Percentiles rank a stretch among this genome's conserved stretches.
phyloP scores from a whole-genome alignment of 2,113 vertebrate species.

The Poecilia latipinna region DNA sequence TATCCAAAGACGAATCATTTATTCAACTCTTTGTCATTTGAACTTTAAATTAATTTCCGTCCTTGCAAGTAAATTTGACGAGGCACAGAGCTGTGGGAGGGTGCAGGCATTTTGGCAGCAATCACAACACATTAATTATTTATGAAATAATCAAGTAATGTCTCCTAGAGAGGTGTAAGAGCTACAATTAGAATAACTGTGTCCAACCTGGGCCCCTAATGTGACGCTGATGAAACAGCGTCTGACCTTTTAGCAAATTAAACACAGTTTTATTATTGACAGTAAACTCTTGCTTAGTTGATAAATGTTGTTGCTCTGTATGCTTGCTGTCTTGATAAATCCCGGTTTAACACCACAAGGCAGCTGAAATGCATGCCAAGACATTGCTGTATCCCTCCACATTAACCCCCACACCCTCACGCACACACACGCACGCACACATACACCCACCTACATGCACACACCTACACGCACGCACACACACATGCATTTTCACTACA shows the following conservation, averaged over 20 bases:
- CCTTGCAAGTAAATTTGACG: slow-evolving; percentile 20
- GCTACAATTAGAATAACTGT: slow-evolving; percentile 37
- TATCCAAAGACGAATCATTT: slow-evolving; percentile 17
- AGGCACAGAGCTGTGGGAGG: slow-evolving; percentile 21
- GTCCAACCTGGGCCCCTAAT: slow-evolving; percentile 44
- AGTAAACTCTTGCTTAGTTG: slow-evolving; percentile 47
- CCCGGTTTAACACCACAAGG: slow-evolving; percentile 16
- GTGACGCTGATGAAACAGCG: slow-evolving; percentile 58
- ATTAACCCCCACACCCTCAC: background rate
- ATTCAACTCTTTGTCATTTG: slow-evolving; percentile 27
- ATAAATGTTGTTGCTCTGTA: slow-evolving; percentile 13
- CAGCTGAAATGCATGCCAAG: slow-evolving; percentile 42
- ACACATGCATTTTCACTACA: background rate
- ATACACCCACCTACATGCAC: background rate
- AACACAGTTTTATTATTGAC: slow-evolving; percentile 36
- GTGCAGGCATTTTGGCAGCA: slow-evolving; percentile 46
- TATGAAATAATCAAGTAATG: slow-evolving; percentile 62
- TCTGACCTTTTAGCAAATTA: slow-evolving; percentile 61
- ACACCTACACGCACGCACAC: no score
- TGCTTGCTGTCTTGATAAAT: slow-evolving; percentile 20
- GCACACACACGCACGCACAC: background rate
- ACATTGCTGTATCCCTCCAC: slow-evolving; percentile 38
- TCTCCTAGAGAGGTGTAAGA: slow-evolving; percentile 39
- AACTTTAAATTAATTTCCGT: slow-evolving; percentile 53
- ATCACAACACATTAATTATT: slow-evolving; percentile 63